phyloP scores from a whole-genome alignment of 2,797 vertebrate species.

The Eurystomus glaucurus region DNA sequence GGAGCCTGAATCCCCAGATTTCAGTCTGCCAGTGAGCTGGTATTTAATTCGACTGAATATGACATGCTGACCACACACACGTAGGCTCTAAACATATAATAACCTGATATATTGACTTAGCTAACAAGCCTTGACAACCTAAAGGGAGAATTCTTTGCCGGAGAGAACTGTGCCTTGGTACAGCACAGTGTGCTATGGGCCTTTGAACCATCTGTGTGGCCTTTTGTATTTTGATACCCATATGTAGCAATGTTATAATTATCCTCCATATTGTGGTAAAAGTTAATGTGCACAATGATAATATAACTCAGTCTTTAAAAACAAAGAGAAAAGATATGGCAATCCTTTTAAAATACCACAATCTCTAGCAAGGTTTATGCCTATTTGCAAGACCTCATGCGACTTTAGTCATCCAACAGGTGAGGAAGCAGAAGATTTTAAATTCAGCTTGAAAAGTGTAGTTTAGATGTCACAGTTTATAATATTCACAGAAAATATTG shows the following conservation, averaged over 20 bases:
- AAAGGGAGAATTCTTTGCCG: background rate
- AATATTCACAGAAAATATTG: background rate
- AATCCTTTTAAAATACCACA: background rate
- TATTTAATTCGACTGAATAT: background rate
- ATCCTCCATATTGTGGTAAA: background rate
- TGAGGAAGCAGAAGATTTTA: background rate
- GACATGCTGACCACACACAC: background rate
- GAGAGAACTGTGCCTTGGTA: background rate
- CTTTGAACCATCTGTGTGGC: background rate
- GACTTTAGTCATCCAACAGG: background rate
- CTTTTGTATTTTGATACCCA: no score
- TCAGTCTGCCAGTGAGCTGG: background rate
- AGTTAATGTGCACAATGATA: background rate
- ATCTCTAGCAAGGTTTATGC: background rate
- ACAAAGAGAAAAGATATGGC: background rate
- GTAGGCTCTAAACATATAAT: background rate
- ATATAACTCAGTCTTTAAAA: background rate
- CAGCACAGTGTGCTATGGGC: accelerated
- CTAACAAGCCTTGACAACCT: background rate
- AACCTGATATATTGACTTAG: background rate
- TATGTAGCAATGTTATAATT: background rate
- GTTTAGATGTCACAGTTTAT: background rate
- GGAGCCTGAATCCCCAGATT: background rate
- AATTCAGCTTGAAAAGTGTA: background rate
- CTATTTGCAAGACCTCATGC: background rate